phyloP scores from a whole-genome alignment of 2,888 invertebrate species.

The Seladonia tumulorum region DNA sequence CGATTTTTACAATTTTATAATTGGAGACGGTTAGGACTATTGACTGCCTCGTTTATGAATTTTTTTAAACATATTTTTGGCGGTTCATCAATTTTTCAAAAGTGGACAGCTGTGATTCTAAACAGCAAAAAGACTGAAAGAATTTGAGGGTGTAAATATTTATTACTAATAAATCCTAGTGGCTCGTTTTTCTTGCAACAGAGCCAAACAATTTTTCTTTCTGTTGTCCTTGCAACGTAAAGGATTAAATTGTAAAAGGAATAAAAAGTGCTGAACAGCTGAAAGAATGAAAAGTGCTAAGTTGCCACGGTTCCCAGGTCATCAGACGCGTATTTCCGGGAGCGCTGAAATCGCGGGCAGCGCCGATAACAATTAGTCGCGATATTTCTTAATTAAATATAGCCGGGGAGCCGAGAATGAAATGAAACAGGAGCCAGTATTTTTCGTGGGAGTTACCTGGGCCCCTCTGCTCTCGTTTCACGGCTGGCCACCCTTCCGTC shows the following conservation, averaged over 20 bases:
- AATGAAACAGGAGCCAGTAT: slow-evolving; percentile 79
- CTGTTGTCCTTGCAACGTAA: too few species aligned
- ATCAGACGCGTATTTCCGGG: background rate
- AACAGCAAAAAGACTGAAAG: too few species aligned
- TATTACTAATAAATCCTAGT: too few species aligned
- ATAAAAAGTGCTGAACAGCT: background rate
- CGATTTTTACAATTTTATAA: too few species aligned
- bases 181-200: too few species aligned
- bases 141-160: too few species aligned
- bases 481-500: slow-evolving; percentile 46
- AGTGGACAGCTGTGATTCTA: too few species aligned
- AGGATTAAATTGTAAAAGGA: background rate
- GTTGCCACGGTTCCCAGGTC: background rate
- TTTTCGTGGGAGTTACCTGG: slow-evolving; percentile 62
- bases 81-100: too few species aligned
- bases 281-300: background rate
- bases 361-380: slow-evolving; percentile 34
- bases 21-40: too few species aligned
- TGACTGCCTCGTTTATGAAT: too few species aligned
- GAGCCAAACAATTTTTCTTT: too few species aligned
- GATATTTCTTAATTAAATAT: slow-evolving; percentile 82
- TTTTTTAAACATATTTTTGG: too few species aligned
- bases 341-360: background rate
- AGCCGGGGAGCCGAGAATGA: slow-evolving; percentile 79
- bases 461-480: slow-evolving; percentile 28